Evolutionary conservation across 92 coral and sea anemone genomes (phyloP).

Genomic region (Muricea muricata): DNA sequence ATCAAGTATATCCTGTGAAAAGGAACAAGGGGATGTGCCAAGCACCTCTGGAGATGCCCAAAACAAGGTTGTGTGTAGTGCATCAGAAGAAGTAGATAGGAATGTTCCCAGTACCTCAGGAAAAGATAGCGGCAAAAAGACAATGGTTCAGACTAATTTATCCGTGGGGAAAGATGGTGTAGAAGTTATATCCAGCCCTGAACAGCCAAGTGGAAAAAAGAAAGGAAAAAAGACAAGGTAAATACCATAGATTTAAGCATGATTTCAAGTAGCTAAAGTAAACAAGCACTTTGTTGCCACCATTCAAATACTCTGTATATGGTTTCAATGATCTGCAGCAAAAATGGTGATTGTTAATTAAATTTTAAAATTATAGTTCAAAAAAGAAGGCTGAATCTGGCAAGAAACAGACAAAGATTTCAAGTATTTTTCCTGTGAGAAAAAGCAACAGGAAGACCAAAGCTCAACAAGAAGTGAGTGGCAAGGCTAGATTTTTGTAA

Average conservation of each 20-base stretch:
- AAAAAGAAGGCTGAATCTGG: conserved; percentile 58
- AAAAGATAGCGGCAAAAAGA: neutral
- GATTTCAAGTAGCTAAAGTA: no score
- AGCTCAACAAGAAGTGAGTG: conserved; percentile 75
- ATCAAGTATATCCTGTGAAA: neutral
- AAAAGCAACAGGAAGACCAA: conserved; percentile 84
- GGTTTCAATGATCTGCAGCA: no score
- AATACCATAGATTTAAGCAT: neutral
- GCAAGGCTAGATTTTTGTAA: no score
- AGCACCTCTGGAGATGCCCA: neutral
- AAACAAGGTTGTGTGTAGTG: neutral
- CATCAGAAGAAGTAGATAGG: neutral
- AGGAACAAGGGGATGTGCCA: neutral
- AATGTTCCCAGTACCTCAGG: neutral
- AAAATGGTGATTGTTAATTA: neutral
- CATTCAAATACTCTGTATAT: neutral
- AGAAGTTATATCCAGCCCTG: conserved; percentile 29
- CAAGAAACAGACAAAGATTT: conserved; percentile 70
- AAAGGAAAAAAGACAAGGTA: conserved; percentile 15
- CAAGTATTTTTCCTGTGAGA: conserved; percentile 77
- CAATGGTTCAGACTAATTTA: conserved; percentile 35
- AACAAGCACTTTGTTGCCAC: neutral
- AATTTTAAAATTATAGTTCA: conserved; percentile 29
- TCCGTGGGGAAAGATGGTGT: conserved; percentile 9
- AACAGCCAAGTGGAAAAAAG: neutral